Percentiles rank a stretch among this genome's conserved stretches.
Evolutionary conservation across 2,797 vertebrate genomes (phyloP).

Genomic region (Syndactyla subalaris): DNA sequence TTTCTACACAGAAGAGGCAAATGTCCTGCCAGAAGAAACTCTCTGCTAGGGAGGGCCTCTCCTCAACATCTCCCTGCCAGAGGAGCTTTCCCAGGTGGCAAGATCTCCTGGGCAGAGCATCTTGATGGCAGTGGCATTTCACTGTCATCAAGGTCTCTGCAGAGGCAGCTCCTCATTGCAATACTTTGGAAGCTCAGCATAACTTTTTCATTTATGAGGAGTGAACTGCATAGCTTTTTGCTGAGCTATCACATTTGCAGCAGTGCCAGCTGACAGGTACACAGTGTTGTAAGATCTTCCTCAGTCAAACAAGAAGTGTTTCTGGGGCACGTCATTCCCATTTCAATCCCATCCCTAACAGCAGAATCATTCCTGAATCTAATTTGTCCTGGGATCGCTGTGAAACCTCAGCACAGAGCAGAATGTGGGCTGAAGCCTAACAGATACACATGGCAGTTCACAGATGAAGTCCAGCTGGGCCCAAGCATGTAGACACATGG

Average conservation of each 20-base stretch:
- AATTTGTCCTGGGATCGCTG: not conserved
- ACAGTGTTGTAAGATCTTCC: not conserved
- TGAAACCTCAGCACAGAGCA: not conserved
- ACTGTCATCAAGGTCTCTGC: not conserved
- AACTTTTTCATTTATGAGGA: not conserved
- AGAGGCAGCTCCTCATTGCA: not conserved
- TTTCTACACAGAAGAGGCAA: not conserved
- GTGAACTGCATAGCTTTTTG: not conserved
- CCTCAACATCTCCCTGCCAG: not conserved
- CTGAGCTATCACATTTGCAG: not conserved
- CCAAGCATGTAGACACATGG: not conserved
- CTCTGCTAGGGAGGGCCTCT: not conserved
- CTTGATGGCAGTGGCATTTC: not conserved
- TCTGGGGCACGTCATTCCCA: not conserved
- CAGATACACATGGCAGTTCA: not conserved
- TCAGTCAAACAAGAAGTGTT: not conserved
- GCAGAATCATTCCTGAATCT: not conserved
- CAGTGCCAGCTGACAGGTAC: conserved; percentile 3
- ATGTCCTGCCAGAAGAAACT: not conserved
- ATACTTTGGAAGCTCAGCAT: not conserved
- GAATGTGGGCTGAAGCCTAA: not conserved
- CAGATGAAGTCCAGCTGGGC: not conserved
- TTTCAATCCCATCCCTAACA: not conserved
- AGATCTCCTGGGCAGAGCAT: not conserved
- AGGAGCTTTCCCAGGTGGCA: not conserved